Evolutionary conservation across 2,888 invertebrate genomes (phyloP).

Genomic region (Conomelus anceps): DNA sequence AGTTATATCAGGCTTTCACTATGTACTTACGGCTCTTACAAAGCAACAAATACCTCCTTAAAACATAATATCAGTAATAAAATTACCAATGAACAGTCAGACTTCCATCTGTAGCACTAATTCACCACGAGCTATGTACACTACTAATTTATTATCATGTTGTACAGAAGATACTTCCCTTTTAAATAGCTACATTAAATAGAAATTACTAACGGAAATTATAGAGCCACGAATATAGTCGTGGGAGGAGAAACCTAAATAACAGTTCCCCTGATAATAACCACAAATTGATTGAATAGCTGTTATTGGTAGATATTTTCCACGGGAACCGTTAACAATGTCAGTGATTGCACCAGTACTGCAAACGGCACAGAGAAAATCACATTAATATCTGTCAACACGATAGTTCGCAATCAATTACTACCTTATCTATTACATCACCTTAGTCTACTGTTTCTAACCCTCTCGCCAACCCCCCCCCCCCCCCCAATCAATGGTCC

Average conservation of each 20-base stretch:
- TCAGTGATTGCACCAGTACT: background rate
- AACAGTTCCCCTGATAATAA: too few species aligned
- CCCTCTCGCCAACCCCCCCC: too few species aligned
- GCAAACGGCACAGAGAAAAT: background rate
- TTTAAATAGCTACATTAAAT: background rate
- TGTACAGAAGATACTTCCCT: background rate
- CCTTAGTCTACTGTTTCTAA: background rate
- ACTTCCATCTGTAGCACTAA: too few species aligned
- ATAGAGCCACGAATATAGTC: background rate
- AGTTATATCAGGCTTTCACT: too few species aligned
- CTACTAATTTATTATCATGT: background rate
- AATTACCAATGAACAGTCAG: too few species aligned
- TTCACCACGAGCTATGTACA: too few species aligned
- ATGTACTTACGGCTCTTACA: too few species aligned
- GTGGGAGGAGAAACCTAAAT: too few species aligned
- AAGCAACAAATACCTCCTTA: too few species aligned
- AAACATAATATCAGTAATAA: too few species aligned
- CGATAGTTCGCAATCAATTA: background rate
- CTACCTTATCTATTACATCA: background rate
- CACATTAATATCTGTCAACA: background rate
- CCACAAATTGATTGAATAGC: background rate
- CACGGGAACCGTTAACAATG: background rate
- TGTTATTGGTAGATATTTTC: background rate
- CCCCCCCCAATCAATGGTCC: background rate
- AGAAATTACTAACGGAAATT: background rate